Evolutionary conservation across 2,797 vertebrate species (phyloP).

Genomic region (Poecilia gillii): DNA sequence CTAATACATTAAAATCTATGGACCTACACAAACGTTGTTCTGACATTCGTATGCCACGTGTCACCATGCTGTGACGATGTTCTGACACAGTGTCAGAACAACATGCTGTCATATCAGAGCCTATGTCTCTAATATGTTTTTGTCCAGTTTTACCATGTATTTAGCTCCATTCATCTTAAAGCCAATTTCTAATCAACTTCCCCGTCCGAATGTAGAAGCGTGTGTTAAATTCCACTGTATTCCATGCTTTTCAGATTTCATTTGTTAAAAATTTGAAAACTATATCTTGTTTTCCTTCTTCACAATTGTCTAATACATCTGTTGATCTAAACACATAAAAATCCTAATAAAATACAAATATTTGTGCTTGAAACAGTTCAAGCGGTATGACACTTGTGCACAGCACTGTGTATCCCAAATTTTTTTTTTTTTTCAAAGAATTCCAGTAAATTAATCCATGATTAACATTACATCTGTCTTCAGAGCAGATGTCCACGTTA

Average conservation of each 20-base stretch:
- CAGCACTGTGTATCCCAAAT: neutral
- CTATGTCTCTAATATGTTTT: neutral
- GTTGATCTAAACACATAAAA: neutral
- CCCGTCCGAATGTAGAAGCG: neutral
- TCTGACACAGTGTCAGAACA: no score
- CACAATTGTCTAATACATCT: neutral
- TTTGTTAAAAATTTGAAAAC: neutral
- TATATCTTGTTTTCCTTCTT: neutral
- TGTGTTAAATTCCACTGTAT: neutral
- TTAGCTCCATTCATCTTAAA: neutral
- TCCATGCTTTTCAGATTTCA: neutral
- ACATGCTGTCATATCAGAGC: no score
- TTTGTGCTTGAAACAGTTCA: neutral
- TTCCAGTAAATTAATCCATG: neutral
- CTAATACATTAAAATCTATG: neutral
- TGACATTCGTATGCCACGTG: neutral
- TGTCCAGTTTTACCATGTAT: neutral
- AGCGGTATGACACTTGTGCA: neutral
- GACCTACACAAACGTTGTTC: neutral
- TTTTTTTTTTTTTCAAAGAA: neutral
- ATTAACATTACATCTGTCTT: slow-evolving; percentile 12
- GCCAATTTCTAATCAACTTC: neutral
- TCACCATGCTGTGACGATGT: no score
- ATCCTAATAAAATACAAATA: neutral
- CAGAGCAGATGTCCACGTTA: neutral